These are phyloP conservation scores for Bubo bubo DNA, from an alignment of 2,113 vertebrate species.

Conservation along the genomic window DNA sequence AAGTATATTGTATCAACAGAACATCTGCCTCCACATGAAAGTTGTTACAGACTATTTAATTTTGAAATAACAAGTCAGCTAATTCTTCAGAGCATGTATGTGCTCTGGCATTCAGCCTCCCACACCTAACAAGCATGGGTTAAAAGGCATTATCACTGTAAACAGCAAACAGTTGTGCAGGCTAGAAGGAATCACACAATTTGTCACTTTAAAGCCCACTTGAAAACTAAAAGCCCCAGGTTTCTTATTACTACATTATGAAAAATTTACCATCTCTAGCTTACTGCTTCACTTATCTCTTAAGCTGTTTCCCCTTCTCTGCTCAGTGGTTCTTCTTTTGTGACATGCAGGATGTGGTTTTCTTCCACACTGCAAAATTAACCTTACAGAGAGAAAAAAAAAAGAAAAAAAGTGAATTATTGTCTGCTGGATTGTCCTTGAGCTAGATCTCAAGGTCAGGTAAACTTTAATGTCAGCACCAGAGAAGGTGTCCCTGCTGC, in stretches of 20 bases:
- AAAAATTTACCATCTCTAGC: not conserved
- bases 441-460: not conserved
- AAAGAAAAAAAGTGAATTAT: not conserved
- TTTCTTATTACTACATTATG: not conserved
- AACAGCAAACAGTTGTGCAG: conserved; percentile 12
- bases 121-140: conserved; percentile 47
- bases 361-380: not conserved
- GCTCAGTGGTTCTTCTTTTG: not conserved
- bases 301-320: not conserved
- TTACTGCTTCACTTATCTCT: not conserved
- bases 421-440: not conserved
- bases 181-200: not conserved
- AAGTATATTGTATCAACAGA: not conserved
- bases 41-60: conserved; percentile 6
- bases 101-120: conserved; percentile 30
- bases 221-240: not conserved
- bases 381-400: not conserved
- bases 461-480: not conserved
- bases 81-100: not conserved
- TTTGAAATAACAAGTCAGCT: conserved; percentile 18
- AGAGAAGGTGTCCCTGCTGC: not conserved
- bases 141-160: conserved; percentile 18
- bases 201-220: conserved; percentile 41
- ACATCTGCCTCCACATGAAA: not conserved
- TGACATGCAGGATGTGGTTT: not conserved